Conservation (phyloP, 2,797 vertebrate genomes). For the Sphaeramia orbicularis region DNA sequence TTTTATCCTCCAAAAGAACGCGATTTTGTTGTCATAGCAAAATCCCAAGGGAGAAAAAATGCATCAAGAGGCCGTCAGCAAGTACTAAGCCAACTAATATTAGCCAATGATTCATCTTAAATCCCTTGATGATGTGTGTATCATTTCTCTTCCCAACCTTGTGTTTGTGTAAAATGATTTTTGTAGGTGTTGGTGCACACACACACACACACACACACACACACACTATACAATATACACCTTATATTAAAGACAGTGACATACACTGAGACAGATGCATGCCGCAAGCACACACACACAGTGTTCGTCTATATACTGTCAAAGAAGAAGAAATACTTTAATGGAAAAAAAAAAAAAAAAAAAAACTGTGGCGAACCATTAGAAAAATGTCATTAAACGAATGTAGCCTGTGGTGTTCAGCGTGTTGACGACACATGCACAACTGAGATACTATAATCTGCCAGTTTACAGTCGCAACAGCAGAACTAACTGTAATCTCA, state of each 20-base stretch:
- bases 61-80: constrained; percentile 36
- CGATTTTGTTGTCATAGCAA: constrained; percentile 51
- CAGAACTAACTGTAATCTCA: constrained; percentile 3
- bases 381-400: neutral
- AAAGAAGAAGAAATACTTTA: neutral
- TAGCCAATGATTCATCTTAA: constrained; percentile 48
- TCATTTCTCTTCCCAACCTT: constrained; percentile 12
- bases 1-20: constrained; percentile 50
- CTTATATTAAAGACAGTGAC: neutral
- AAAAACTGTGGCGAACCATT: neutral
- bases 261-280: neutral
- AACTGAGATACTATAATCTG: constrained; percentile 3
- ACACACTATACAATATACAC: neutral
- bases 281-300: neutral
- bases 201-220: neutral
- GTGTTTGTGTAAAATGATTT: constrained; percentile 27
- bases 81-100: constrained; percentile 56
- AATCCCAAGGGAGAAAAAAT: constrained; percentile 43
- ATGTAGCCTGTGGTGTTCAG: neutral
- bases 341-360: neutral
- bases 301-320: too few relatives aligned
- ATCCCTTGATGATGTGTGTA: constrained; percentile 31
- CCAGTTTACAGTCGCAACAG: neutral
- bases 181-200: constrained; percentile 4
- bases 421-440: neutral